phyloP scores from a whole-genome alignment of 1,140 invertebrate genomes.

The Caerostris darwini region DNA sequence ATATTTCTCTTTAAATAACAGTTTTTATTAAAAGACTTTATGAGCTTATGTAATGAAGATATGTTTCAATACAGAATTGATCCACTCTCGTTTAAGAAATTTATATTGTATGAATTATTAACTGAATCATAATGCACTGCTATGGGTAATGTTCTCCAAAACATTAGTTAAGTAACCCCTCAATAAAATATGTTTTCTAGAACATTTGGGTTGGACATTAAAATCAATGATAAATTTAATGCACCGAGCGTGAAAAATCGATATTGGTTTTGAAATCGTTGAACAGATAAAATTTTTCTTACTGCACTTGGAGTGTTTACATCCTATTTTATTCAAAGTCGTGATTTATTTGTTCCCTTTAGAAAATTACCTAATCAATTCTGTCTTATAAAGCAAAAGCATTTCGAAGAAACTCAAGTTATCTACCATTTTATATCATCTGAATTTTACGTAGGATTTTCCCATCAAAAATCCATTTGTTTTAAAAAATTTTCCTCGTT shows the following conservation, averaged over 20 bases:
- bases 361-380: neutral
- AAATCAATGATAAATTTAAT: constrained; percentile 63
- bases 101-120: neutral
- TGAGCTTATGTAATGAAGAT: neutral
- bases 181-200: constrained; percentile 70
- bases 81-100: neutral
- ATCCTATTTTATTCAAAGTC: neutral
- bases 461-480: too few species aligned
- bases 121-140: neutral
- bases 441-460: too few species aligned
- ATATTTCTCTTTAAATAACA: too few species aligned
- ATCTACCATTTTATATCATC: too few species aligned
- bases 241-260: neutral
- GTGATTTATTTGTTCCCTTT: neutral
- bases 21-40: too few species aligned
- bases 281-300: neutral
- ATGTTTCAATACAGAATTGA: neutral
- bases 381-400: neutral
- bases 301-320: neutral
- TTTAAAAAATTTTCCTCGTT: too few species aligned
- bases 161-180: constrained; percentile 58
- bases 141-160: constrained; percentile 58
- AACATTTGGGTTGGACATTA: constrained; percentile 57
- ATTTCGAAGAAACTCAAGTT: too few species aligned
- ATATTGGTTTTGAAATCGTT: constrained; percentile 49